Conservation (phyloP, 2,113 vertebrate genomes). For the Sphaerodactylus townsendi region DNA sequence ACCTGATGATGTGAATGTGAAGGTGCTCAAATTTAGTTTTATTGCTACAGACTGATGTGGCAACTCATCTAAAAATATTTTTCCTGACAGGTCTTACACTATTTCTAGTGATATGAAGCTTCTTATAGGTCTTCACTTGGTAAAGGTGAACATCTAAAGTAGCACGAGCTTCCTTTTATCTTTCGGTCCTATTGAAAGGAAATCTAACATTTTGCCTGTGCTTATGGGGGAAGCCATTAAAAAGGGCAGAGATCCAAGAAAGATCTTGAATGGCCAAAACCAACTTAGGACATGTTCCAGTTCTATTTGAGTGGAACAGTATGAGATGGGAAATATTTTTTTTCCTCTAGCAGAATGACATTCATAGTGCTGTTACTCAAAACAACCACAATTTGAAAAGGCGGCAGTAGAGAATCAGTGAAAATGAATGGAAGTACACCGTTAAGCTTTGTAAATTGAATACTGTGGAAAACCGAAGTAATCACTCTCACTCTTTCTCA, state of each 20-base stretch:
- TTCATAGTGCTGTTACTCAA: constrained; percentile 27
- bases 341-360: constrained; percentile 6
- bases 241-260: not conserved
- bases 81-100: not conserved
- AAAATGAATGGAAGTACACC: constrained; percentile 48
- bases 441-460: constrained; percentile 12
- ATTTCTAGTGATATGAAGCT: not conserved
- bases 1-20: no score
- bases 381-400: constrained; percentile 11
- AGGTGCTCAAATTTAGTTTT: no score
- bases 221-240: not conserved
- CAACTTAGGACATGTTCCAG: constrained; percentile 6
- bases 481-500: constrained; percentile 17
- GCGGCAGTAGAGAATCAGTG: constrained; percentile 44
- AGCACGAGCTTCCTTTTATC: not conserved
- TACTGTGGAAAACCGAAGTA: constrained; percentile 34
- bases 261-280: not conserved
- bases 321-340: not conserved
- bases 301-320: constrained; percentile 2
- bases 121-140: not conserved
- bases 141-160: not conserved
- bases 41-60: no score
- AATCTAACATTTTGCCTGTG: not conserved
- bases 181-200: not conserved
- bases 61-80: not conserved